These are phyloP conservation scores for Orthonevra nobilis DNA, from an alignment of 2,888 invertebrate genomes.

Conservation along the genomic window DNA sequence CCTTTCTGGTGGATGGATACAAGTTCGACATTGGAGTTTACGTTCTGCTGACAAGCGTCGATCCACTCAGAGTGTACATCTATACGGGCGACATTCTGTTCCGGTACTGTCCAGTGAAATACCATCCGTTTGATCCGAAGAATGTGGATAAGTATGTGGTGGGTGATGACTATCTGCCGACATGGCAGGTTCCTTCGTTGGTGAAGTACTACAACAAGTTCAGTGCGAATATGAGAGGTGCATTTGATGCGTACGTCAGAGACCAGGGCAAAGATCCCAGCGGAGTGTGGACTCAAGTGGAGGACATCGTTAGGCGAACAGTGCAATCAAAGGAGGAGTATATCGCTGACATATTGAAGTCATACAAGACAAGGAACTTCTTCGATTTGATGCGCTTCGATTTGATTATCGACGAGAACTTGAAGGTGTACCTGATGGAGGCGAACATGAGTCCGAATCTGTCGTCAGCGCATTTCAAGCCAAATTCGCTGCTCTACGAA, in stretches of 20 bases:
- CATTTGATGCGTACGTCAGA: conserved; percentile 89
- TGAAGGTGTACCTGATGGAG: conserved; percentile 94
- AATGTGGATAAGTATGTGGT: conserved; percentile 95
- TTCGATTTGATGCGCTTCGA: conserved; percentile 98
- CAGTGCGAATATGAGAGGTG: conserved; percentile 91
- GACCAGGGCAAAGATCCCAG: conserved; percentile 86
- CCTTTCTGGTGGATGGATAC: conserved; percentile 93
- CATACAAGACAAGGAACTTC: conserved; percentile 84
- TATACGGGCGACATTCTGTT: conserved; percentile 94
- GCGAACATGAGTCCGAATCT: conserved; percentile 99
- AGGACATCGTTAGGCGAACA: conserved; percentile 87
- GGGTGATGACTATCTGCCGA: conserved; percentile 95
- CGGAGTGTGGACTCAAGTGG: conserved; percentile 89
- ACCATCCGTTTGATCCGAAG: conserved; percentile 92
- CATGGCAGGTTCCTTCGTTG: conserved; percentile 94
- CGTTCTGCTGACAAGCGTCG: conserved; percentile 92
- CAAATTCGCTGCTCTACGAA: conserved; percentile 93
- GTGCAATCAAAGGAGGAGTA: conserved; percentile 86
- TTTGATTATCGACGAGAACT: conserved; percentile 92
- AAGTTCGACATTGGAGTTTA: conserved; percentile 99
- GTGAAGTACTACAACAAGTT: conserved; percentile 85
- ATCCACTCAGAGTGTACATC: conserved; percentile 93
- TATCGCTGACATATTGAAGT: conserved; percentile 83
- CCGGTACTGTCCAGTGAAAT: conserved; percentile 93
- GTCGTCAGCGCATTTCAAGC: conserved; percentile 95